Conservation (phyloP, 2,888 invertebrate species). For the Nemotelus pantherinus region DNA sequence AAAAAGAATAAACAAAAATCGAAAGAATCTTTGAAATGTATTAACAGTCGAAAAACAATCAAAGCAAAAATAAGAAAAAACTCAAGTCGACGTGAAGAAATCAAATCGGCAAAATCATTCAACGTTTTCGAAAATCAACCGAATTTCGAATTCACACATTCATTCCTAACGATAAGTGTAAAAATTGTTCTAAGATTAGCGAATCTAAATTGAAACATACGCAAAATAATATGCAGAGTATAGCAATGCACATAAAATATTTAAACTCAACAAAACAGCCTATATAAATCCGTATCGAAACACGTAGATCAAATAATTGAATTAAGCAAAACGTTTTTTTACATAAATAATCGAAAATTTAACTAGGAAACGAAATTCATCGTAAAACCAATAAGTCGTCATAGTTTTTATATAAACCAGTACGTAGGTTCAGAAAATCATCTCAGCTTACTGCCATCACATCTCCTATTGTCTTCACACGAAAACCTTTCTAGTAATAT, state of each 20-base stretch:
- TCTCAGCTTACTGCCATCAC: slow-evolving; percentile 44
- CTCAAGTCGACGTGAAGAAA: slow-evolving; percentile 36
- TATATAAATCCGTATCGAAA: slow-evolving; percentile 4
- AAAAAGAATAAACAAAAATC: slow-evolving; percentile 47
- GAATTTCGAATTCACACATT: background rate
- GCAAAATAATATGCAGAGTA: no score
- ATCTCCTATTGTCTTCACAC: slow-evolving; percentile 50
- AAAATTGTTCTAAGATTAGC: no score
- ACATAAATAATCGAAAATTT: slow-evolving; percentile 45
- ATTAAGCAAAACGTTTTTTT: no score
- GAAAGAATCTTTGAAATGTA: slow-evolving; percentile 35
- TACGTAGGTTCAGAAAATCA: slow-evolving; percentile 46
- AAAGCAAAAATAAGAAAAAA: slow-evolving; percentile 22
- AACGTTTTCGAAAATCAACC: background rate
- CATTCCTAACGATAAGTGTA: no score
- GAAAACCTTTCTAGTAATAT: slow-evolving; percentile 16
- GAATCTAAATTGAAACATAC: no score
- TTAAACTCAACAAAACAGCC: slow-evolving; percentile 48
- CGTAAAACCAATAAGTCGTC: slow-evolving; percentile 36
- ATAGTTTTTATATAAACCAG: slow-evolving; percentile 37
- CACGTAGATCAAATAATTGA: no score
- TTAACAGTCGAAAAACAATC: slow-evolving; percentile 15
- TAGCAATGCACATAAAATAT: slow-evolving; percentile 29
- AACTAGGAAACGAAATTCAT: slow-evolving; percentile 42
- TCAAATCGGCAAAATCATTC: slow-evolving; percentile 23